Evolutionary conservation across 2,113 vertebrate species (phyloP), one percentile per base, ranked within the genome.

Genomic region (Mystacornis crossleyi): DNA sequence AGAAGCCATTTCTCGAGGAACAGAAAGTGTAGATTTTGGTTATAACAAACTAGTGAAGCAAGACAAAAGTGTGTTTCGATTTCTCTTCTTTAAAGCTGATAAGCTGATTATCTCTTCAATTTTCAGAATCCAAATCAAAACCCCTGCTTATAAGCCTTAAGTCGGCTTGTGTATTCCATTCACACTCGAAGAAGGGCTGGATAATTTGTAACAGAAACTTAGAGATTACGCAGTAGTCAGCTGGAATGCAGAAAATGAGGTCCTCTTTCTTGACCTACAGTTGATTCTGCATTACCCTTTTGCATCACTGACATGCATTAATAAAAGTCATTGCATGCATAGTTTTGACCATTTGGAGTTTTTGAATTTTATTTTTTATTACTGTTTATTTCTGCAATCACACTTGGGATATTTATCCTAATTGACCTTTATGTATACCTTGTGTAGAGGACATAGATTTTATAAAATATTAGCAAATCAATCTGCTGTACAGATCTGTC

Each of bases 171-270:
- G 31, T n/a, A 45, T 60, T 91, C 75, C 61, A 26, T 86, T 89
- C 50, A 84, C 42, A 3, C 55, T 92, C 1, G 0, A 85, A 75
- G 94, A 42, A 82, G 36, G 60, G 40, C 53, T 92, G 51, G 71
- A 54, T 96, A 87, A 96, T 96, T 95, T 92, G 79, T 81, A 95
- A 89, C 19, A 53, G 90, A 95, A 96, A 95, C 74, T 21, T 87
- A 55, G 50, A 85, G 51, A 66, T 89, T 65, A 24, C 1, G 3
- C 34, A 42, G 34, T 84, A 75, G 79, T 84, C 55, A 55, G 66
- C 89, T 82, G 82, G 94, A 93, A 94, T 95, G 86, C 73, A 93
- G 91, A 96, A 94, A 95, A 95, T 92, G 45, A 73, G 87, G 88
- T 95, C 73, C 18, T 61, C 62, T 34, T 72, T 85, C 90, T 48